Base-by-base conservation (phyloP, 2,797 vertebrate genomes). In the Chelidonichthys spinosus region DNA sequence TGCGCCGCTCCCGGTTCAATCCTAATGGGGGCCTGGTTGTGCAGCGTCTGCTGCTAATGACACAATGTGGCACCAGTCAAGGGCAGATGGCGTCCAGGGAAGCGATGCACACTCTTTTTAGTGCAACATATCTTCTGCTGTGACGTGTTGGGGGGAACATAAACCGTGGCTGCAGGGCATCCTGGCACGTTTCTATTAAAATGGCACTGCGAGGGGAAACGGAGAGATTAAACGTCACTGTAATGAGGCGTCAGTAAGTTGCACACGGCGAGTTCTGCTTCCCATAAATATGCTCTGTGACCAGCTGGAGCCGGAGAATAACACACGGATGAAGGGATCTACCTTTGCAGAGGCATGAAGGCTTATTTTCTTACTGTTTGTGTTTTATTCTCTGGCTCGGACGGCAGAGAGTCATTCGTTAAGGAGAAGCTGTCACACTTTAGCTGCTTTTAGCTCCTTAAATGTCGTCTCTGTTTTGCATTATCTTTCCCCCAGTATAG, bases 11-110 rank as follows among this genome's bases (percentile, higher is more conserved):
- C 14, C 58, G 32, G 69, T 76, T 66, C 49, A 63, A 52, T 72
- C 72, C 52, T 55, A 63, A 81, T 67, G 74, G 25, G 25, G 25
- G 25, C 25, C 55, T 60, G 69, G 76, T 79, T 78, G 63, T 80
- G 74, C 72, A 7, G 50, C 0, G 9, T n/a, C 56, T 54, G 55
- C 1, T 54, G 63, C 72, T 79, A 70, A 76, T 78, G 74, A 53
- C 69, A 46, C 59, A 61, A 43, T n/a, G 40, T 43, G 39, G 42
- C 59, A 11, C 13, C 67, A 81, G 79, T 78, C 62, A 82, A 72
- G 82, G 71, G 46, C 68, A 69, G 50, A 64, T 49, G 32, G 59
- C 55, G 62, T n/a, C 43, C 65, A 65, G n/a, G 40, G 44, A 74
- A 52, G 66, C 59, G 17, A 14, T 17, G 37, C 43, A 25, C 39